Percentiles rank a stretch among this genome's conserved stretches.
Evolutionary conservation across 2,888 invertebrate species (phyloP).

Genomic region (Athalia rosae): DNA sequence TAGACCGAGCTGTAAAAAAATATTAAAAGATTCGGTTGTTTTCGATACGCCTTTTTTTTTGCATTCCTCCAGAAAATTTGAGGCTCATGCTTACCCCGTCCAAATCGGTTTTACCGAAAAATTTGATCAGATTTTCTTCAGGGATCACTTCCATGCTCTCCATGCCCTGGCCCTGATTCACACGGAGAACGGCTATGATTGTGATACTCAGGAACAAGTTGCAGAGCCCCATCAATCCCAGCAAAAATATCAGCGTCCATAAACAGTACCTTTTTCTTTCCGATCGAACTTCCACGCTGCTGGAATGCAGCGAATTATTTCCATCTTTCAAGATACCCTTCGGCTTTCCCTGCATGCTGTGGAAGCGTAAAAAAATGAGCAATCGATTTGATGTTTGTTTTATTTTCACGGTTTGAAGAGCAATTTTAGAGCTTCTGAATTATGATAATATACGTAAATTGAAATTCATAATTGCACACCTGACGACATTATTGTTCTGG

Average conservation of each 20-base stretch:
- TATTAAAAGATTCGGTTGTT: conserved; percentile 21
- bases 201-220: conserved; percentile 88
- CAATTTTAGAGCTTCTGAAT: too few relatives aligned
- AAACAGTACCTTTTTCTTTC: conserved; percentile 72
- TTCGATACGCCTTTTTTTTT: conserved; percentile 56
- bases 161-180: conserved; percentile 89
- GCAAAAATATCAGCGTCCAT: conserved; percentile 85
- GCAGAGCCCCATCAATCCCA: conserved; percentile 81
- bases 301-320: conserved; percentile 11
- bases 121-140: conserved; percentile 84
- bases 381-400: background rate
- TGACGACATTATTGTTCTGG: conserved; percentile 53
- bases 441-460: background rate
- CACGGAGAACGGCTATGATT: conserved; percentile 85
- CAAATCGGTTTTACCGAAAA: conserved; percentile 85
- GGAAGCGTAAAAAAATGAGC: background rate
- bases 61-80: conserved; percentile 78
- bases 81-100: conserved; percentile 76
- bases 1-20: conserved; percentile 64
- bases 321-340: conserved; percentile 37
- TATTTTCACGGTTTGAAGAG: background rate
- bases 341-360: conserved; percentile 28
- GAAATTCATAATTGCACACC: conserved; percentile 47
- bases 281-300: conserved; percentile 48
- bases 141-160: conserved; percentile 89